Evolutionary conservation across 2,797 vertebrate species (phyloP).

Genomic region (Furcifer pardalis): DNA sequence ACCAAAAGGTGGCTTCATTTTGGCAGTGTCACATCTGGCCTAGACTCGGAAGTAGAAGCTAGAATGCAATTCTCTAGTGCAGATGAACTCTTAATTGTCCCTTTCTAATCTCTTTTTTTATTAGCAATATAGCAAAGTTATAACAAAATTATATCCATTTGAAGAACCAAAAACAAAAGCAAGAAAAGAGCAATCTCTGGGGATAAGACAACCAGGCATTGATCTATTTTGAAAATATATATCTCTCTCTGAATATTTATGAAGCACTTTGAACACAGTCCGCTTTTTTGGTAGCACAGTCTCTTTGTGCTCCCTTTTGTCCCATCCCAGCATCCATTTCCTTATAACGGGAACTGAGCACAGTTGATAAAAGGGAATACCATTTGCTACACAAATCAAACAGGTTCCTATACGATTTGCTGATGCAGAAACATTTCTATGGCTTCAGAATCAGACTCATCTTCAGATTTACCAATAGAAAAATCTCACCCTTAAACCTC

Average conservation of each 20-base stretch:
- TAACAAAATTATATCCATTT: conserved; percentile 13
- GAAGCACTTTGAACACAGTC: neutral
- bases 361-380: neutral
- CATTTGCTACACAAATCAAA: neutral
- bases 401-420: neutral
- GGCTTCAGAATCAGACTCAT: neutral
- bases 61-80: no score
- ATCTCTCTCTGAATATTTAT: conserved; percentile 1
- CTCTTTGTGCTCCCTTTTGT: rapidly evolving
- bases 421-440: neutral
- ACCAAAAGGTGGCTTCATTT: no score
- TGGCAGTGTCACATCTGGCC: no score
- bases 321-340: neutral
- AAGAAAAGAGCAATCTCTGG: neutral
- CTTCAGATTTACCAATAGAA: neutral
- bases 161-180: neutral
- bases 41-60: no score
- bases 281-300: neutral
- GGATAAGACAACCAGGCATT: neutral
- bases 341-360: neutral
- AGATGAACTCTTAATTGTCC: neutral
- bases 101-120: neutral
- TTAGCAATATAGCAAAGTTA: neutral
- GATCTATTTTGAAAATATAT: conserved; percentile 4
- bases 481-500: neutral